Evolutionary conservation across 64 coral and sea anemone genomes (phyloP).

Genomic region (Orbicella faveolata): DNA sequence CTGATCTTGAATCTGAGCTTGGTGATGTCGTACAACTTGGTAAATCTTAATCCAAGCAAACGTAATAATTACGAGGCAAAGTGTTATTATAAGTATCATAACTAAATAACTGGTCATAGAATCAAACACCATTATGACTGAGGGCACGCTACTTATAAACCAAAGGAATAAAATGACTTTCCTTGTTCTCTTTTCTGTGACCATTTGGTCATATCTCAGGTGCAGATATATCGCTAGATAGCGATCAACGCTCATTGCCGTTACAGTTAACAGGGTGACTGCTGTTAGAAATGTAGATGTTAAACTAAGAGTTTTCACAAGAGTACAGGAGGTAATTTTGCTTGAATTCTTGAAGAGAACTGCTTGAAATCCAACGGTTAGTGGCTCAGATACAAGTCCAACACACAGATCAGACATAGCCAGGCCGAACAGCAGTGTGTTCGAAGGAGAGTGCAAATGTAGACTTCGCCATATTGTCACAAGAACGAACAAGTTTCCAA

Average conservation of each 20-base stretch:
- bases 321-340: background rate
- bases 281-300: background rate
- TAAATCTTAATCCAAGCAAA: conserved; percentile 10
- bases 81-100: background rate
- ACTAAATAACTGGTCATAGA: background rate
- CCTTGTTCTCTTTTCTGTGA: background rate
- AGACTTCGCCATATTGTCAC: conserved; percentile 12
- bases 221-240: background rate
- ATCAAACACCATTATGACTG: background rate
- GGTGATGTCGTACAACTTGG: conserved; percentile 8
- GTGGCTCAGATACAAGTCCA: background rate
- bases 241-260: background rate
- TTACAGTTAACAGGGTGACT: background rate
- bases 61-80: background rate
- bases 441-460: background rate
- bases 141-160: background rate
- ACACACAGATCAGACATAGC: conserved; percentile 20
- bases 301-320: background rate
- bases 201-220: background rate
- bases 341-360: background rate
- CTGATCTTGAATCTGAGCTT: conserved; percentile 8
- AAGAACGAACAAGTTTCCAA: background rate
- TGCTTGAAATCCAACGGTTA: background rate
- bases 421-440: background rate
- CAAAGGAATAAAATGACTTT: background rate